These are phyloP conservation scores for Cuculus canorus DNA, from an alignment of 2,797 vertebrate species.

Conservation along the genomic window DNA sequence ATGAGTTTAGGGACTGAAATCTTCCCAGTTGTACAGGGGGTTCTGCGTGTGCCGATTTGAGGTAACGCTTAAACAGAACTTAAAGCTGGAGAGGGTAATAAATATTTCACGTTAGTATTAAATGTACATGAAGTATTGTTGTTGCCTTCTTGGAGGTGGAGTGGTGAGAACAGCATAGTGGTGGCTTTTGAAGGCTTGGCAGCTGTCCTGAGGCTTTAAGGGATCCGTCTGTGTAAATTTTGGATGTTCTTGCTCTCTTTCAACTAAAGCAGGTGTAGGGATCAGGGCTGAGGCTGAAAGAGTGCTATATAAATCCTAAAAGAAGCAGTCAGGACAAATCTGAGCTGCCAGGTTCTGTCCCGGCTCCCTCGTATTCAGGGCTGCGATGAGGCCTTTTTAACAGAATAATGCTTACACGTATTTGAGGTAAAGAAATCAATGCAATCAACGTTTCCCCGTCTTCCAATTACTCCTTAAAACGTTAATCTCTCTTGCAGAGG, in stretches of 20 bases:
- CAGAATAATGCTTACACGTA: background rate
- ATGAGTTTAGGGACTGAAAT: background rate
- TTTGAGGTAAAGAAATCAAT: background rate
- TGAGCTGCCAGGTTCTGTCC: background rate
- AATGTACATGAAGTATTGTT: background rate
- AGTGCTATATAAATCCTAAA: background rate
- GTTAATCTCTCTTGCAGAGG: background rate
- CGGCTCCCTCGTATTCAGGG: background rate
- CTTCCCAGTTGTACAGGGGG: background rate
- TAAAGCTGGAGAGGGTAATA: background rate
- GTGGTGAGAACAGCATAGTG: background rate
- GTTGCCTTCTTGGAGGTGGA: background rate
- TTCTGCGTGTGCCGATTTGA: background rate
- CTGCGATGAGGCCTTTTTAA: background rate
- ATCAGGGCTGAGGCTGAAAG: background rate
- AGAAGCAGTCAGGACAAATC: background rate
- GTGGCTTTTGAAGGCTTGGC: background rate
- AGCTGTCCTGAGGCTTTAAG: background rate
- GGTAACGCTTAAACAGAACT: background rate
- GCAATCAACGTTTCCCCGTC: background rate
- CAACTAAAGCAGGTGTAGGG: background rate
- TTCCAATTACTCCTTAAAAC: background rate
- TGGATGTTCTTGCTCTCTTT: background rate
- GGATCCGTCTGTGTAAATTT: background rate
- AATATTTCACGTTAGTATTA: background rate